Conservation (phyloP, 2,797 vertebrate species). For the Chaetophractus vellerosus region DNA sequence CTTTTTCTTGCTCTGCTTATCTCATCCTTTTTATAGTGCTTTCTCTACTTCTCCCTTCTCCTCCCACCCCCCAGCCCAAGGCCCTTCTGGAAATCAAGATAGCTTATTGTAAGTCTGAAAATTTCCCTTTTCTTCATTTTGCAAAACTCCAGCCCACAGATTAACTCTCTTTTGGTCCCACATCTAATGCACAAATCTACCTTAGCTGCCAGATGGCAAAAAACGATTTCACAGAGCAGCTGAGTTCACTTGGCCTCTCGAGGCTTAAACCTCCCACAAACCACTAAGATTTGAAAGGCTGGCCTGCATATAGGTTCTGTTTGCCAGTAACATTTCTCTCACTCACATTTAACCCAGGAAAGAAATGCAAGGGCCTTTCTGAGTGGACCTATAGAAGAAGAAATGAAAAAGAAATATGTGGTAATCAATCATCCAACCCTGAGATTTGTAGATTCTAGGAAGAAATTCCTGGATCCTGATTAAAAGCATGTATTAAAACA, state of each 20-base stretch:
- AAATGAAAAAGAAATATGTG: not conserved
- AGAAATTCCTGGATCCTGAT: not conserved
- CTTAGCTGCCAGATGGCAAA: not conserved
- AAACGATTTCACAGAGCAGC: not conserved
- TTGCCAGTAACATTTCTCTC: not conserved
- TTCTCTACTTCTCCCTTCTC: not conserved
- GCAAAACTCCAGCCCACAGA: not conserved
- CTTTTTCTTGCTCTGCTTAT: not conserved
- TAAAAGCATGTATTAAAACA: slow-evolving; percentile 1
- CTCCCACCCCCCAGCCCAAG: not conserved
- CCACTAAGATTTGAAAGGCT: not conserved
- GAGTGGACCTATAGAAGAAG: not conserved
- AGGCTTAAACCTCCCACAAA: not conserved
- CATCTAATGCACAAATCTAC: not conserved
- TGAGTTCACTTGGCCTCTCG: not conserved
- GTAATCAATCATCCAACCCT: not conserved
- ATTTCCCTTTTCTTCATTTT: slow-evolving; percentile 1
- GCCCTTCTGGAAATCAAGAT: not conserved
- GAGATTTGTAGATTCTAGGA: not conserved
- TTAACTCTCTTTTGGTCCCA: not conserved
- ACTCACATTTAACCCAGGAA: not conserved
- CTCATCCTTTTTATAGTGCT: not conserved
- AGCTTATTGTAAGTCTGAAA: not conserved
- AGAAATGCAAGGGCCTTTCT: not conserved
- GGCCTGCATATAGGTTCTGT: not conserved